phyloP scores from a whole-genome alignment of 2,888 invertebrate species.

The Neoscelio sp. region DNA sequence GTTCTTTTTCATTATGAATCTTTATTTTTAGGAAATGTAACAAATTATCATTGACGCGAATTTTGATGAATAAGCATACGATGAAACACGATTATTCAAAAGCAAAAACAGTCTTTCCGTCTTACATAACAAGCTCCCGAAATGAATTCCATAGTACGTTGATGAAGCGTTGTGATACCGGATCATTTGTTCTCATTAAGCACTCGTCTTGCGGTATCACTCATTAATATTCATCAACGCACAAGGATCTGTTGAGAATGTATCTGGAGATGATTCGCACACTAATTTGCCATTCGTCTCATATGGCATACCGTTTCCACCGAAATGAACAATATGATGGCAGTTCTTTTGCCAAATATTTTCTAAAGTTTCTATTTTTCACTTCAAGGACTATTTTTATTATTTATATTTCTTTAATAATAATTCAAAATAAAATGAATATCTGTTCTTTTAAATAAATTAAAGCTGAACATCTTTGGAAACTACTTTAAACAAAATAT shows the following conservation, averaged over 20 bases:
- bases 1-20: too few relatives aligned
- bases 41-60: too few relatives aligned
- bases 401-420: too few relatives aligned
- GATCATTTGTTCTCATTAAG: conserved; percentile 55
- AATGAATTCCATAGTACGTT: conserved; percentile 12
- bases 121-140: conserved; percentile 24
- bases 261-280: conserved; percentile 30
- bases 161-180: conserved; percentile 30
- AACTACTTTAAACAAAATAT: too few relatives aligned
- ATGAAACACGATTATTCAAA: not conserved
- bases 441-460: too few relatives aligned
- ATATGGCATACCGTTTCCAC: not conserved
- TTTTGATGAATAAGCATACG: not conserved
- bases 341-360: too few relatives aligned
- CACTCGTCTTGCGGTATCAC: conserved; percentile 26
- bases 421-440: too few relatives aligned
- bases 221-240: conserved; percentile 55
- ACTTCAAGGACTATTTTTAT: too few relatives aligned
- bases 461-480: too few relatives aligned
- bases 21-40: too few relatives aligned
- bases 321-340: not conserved
- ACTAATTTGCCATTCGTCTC: conserved; percentile 29
- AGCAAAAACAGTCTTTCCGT: conserved; percentile 2
- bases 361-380: too few relatives aligned
- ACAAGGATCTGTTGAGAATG: conserved; percentile 25